Conservation (phyloP, 2,888 invertebrate genomes). For the Clivina fossor region DNA sequence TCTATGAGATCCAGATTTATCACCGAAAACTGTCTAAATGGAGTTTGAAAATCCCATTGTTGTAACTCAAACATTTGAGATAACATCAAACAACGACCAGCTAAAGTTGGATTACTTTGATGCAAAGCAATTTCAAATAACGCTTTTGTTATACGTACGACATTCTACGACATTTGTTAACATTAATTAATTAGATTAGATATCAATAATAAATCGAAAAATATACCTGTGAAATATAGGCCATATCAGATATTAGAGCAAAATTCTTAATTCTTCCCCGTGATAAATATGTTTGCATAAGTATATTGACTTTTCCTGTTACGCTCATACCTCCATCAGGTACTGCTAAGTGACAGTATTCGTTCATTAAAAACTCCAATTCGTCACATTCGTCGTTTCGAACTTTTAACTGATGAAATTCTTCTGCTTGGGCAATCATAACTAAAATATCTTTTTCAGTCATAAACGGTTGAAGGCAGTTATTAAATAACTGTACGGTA, state of each 20-base stretch:
- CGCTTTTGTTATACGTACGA: slow-evolving; percentile 85
- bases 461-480: slow-evolving; percentile 78
- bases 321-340: slow-evolving; percentile 85
- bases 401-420: slow-evolving; percentile 92
- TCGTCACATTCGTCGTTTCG: slow-evolving; percentile 95
- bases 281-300: slow-evolving; percentile 88
- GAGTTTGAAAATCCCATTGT: slow-evolving; percentile 85
- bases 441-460: slow-evolving; percentile 83
- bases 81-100: slow-evolving; percentile 80
- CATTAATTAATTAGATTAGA: slow-evolving; percentile 12
- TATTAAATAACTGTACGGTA: slow-evolving; percentile 91
- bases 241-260: slow-evolving; percentile 84
- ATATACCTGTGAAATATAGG: slow-evolving; percentile 82
- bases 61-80: slow-evolving; percentile 93
- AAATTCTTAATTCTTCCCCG: slow-evolving; percentile 78
- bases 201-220: too few relatives aligned
- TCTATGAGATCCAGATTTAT: slow-evolving; percentile 76
- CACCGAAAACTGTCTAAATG: slow-evolving; percentile 81
- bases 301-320: slow-evolving; percentile 92
- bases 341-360: slow-evolving; percentile 76
- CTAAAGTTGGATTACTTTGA: slow-evolving; percentile 87
- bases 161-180: slow-evolving; percentile 68
- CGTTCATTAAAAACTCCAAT: slow-evolving; percentile 72
- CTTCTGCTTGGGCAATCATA: slow-evolving; percentile 89
- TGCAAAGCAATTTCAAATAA: slow-evolving; percentile 91